These are phyloP conservation scores for Aviceda subcristata DNA, from an alignment of 2,113 vertebrate species.

Conservation along the genomic window DNA sequence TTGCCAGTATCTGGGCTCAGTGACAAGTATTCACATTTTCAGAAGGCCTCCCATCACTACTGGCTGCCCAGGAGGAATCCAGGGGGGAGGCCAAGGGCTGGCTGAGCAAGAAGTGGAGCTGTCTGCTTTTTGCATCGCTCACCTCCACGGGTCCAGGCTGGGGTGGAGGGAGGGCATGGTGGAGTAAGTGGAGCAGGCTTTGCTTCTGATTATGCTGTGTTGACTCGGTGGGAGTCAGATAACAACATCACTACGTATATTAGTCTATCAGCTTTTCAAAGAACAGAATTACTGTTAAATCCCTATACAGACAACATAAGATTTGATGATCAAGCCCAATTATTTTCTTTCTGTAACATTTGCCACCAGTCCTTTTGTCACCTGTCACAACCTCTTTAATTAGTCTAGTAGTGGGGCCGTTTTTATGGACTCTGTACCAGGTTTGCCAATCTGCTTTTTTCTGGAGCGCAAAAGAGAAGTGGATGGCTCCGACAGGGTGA, in stretches of 20 bases:
- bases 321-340: neutral
- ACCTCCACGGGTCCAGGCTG: neutral
- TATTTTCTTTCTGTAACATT: neutral
- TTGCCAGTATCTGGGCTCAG: neutral
- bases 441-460: neutral
- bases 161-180: neutral
- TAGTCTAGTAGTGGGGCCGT: neutral
- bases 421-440: neutral
- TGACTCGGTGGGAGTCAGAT: neutral
- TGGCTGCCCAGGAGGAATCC: neutral
- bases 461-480: neutral
- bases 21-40: neutral
- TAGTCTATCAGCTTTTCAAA: neutral
- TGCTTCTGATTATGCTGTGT: neutral
- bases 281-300: neutral
- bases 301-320: neutral
- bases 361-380: neutral
- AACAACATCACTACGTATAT: neutral
- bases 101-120: neutral
- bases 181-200: neutral
- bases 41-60: rapidly evolving
- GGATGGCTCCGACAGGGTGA: neutral
- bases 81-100: neutral
- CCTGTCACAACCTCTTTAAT: neutral
- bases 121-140: neutral